Evolutionary conservation across 2,113 vertebrate species (phyloP).

Genomic region (Calyptommatus sinebrachiatus): DNA sequence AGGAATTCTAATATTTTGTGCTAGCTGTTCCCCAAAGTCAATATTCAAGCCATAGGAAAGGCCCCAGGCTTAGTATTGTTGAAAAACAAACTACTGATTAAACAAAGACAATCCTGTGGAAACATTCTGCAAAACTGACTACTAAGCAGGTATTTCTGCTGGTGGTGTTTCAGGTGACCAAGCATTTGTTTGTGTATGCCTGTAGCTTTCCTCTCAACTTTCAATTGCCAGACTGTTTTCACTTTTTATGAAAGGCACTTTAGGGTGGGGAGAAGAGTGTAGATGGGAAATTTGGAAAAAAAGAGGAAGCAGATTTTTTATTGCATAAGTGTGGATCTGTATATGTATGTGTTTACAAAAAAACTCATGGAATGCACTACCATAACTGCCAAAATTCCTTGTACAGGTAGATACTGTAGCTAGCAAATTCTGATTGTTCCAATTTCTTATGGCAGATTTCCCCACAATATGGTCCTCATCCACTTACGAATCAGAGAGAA

Average conservation of each 20-base stretch:
- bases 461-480: too few species aligned
- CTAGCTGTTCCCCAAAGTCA: neutral
- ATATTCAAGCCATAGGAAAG: slow-evolving; percentile 3
- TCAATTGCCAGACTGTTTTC: neutral
- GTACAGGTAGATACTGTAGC: neutral
- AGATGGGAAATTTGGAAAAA: neutral
- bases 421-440: neutral
- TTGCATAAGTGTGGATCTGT: neutral
- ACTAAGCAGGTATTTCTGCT: neutral
- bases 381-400: neutral
- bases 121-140: slow-evolving; percentile 21
- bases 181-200: neutral
- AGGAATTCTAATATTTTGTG: neutral
- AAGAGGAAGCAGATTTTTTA: neutral
- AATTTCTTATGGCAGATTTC: neutral
- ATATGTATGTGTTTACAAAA: neutral
- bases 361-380: neutral
- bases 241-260: neutral
- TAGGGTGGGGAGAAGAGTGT: too few species aligned
- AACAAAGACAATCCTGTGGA: slow-evolving; percentile 11
- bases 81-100: slow-evolving; percentile 17
- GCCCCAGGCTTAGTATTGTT: neutral
- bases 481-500: too few species aligned
- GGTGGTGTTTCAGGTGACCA: neutral
- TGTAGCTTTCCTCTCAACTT: neutral